A percentile compares a stretch with the other conserved stretches of the same genome.
These are phyloP conservation scores for Penaeus japonicus DNA, from an alignment of 1,140 invertebrate genomes.

Conservation along the genomic window DNA sequence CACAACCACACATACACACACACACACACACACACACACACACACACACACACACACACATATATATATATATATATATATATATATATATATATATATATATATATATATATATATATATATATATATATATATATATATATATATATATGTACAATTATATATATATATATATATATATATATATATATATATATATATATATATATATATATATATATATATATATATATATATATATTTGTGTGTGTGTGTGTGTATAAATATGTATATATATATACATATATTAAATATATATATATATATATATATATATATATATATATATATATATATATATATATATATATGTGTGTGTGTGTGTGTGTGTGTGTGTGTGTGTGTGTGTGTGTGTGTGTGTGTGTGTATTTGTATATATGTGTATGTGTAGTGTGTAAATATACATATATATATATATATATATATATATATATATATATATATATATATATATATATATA, in stretches of 20 bases:
- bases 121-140: background rate
- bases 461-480: background rate
- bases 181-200: conserved; percentile 6
- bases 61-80: background rate
- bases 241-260: background rate
- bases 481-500: background rate
- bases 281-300: background rate
- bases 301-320: background rate
- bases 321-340: background rate
- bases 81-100: background rate
- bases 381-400: background rate
- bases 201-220: background rate
- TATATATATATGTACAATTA: background rate
- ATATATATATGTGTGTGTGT: background rate
- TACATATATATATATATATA: background rate
- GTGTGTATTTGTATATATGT: background rate
- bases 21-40: background rate
- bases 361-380: background rate
- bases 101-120: background rate
- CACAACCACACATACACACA: background rate
- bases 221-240: background rate
- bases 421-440: background rate
- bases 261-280: background rate
- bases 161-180: background rate
- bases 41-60: background rate